Base-by-base conservation (phyloP, 2,888 invertebrate genomes). In the Altica lythri region DNA sequence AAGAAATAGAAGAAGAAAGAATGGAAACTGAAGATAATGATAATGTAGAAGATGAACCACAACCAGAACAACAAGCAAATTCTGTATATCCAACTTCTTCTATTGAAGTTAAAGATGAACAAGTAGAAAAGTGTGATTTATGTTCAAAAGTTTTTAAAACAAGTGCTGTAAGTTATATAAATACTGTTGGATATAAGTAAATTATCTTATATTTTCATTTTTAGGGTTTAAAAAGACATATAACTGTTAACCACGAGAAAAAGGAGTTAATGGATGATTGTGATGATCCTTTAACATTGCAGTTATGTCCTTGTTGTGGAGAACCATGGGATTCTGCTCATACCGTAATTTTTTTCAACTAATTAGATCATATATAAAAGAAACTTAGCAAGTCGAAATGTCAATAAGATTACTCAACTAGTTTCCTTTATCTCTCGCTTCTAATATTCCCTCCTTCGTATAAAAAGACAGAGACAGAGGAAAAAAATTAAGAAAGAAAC, bases 271-370 rank as follows among this genome's bases (percentile, higher is more conserved):
- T 9, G 63, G 57, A 16, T n/a, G 65, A 65, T 27, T 59, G 61
- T 22, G 72, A 74, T 50, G 75, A 75, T 64, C 75, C 74, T 5
- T 60, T 77, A 12, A 70, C 73, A 2, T 73, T 76, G 60, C 72
- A 75, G 51, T 75, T 80, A 53, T 83, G 83, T 63, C 78, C 78
- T 49, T 83, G 83, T 60, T 83, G 83, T 63, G 81, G 80, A 1
- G 83, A 83, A 71, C 81, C 83, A 53, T 66, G 79, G 6, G 79
- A 79, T 62, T 71, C 75, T 3, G 83, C 82, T 32, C 83, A 83
- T 63, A 77, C 74, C 38, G 82, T 81, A 69, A 66, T 9, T 4
- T 29, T 42, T 17, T 35, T 35, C 4, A 29, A 29, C 29, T 10
- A n/a, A 16, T 8, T 37, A 4, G 14, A 14, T 46, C 8, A 30